A percentile compares a stretch with the other conserved stretches of the same genome.
Conservation (phyloP, 1,140 invertebrate genomes). For the Stenopsyche tienmushanensis region DNA sequence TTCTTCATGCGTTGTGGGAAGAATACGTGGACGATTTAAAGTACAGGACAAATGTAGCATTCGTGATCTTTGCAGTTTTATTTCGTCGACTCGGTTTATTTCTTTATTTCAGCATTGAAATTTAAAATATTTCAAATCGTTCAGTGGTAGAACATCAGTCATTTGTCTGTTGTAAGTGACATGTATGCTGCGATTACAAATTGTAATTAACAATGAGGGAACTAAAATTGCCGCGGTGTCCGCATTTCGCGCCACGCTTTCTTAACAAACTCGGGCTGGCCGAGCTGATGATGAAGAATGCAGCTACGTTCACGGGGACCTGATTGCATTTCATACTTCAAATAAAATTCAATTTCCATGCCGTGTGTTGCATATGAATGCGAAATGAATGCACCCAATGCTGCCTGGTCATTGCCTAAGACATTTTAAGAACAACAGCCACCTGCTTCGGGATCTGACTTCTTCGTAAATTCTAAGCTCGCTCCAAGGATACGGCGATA, state of each 20-base stretch:
- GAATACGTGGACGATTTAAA: not conserved
- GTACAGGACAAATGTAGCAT: not conserved
- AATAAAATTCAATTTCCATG: conserved; percentile 33
- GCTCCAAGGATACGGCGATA: too few relatives aligned
- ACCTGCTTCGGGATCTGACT: too few relatives aligned
- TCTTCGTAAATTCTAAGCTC: too few relatives aligned
- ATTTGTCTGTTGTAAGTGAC: not conserved
- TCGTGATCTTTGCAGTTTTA: too few relatives aligned
- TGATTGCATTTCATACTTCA: conserved; percentile 33
- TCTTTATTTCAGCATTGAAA: not conserved
- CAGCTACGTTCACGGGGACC: conserved; percentile 12
- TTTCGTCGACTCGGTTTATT: too few relatives aligned
- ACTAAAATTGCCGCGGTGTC: conserved; percentile 26
- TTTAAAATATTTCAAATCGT: not conserved
- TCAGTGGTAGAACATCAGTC: not conserved
- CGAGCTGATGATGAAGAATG: conserved; percentile 29
- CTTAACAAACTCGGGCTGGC: conserved; percentile 27
- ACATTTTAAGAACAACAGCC: too few relatives aligned
- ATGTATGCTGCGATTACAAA: conserved; percentile 10
- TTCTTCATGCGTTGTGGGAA: not conserved
- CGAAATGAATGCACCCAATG: conserved; percentile 19
- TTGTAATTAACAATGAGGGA: conserved; percentile 29
- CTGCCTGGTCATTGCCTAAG: too few relatives aligned
- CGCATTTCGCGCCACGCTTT: conserved; percentile 36
- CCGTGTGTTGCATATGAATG: conserved; percentile 26